Evolutionary conservation across 2,888 invertebrate species (phyloP), one percentile per base, ranked within the genome.

Genomic region (Thera britannica): DNA sequence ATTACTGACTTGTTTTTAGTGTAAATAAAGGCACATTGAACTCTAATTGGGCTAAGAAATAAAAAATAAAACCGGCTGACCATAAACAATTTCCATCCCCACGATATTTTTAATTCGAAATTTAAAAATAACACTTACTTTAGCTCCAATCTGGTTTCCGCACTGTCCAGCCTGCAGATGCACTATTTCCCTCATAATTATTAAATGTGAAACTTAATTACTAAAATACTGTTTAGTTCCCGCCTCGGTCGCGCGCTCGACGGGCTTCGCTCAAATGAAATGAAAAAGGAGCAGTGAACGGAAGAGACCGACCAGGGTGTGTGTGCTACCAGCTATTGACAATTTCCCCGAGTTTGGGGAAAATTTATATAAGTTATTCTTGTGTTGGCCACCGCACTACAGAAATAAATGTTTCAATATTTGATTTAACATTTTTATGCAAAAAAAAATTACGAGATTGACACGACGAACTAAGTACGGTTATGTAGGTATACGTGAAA

Each of bases 131-230:
- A 87, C 87, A 90, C 93, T 90, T 75, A 94, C 94, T 88, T 93
- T 94, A 56, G 94, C 93, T 81, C 97, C 97, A 80, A 97, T 97
- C 93, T 97, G 97, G 94, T 97, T 97, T 66, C 97, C 97, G 93
- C 97, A 97, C 91, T 97, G 97, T 80, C 97, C 97, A 75, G 96
- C 97, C 87, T 97, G 97, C 65, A 97, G 95, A 82, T 97, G 97
- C 83, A 97, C 96, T 83, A 97, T 97, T 94, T 97, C 97, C 93
- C 97, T 95, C 97, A 97, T 97, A 77, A 89, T 95, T 80, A 58
- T 49, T 49, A 55, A 65, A 59, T 44, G 68, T 77, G 61, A 81
- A 65, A 62, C 73, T 78, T 80, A 79, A 75, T 80, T 80, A 71
- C 74, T 76, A 73, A 78, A 79, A 75, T 79, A 76, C 74, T 73